Evolutionary conservation across 2,888 invertebrate genomes (phyloP).

Genomic region (Euproctis similis): DNA sequence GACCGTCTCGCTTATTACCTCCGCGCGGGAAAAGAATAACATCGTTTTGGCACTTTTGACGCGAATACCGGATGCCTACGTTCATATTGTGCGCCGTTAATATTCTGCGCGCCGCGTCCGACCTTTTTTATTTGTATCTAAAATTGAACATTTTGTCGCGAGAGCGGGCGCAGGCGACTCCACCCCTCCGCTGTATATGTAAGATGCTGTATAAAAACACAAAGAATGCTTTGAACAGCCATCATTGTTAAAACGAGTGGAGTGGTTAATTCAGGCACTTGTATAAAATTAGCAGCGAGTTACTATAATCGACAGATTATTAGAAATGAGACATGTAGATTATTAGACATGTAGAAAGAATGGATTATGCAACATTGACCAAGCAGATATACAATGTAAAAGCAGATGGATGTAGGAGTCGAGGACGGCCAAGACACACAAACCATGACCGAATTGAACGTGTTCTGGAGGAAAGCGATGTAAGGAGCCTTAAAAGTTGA

Average conservation of each 20-base stretch:
- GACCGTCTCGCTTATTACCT: conserved; percentile 67
- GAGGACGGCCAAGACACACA: no score
- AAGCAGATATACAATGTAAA: no score
- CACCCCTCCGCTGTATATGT: conserved; percentile 55
- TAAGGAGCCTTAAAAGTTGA: no score
- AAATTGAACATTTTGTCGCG: conserved; percentile 75
- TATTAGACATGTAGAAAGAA: no score
- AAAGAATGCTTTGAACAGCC: conserved; percentile 44
- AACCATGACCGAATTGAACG: no score
- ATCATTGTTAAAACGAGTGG: conserved; percentile 53
- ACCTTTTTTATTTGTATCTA: conserved; percentile 77
- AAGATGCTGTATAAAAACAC: conserved; percentile 67
- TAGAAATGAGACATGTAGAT: no score
- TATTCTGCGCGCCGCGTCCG: conserved; percentile 71
- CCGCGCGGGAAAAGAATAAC: conserved; percentile 72
- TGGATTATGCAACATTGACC: no score
- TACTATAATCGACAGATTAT: no score
- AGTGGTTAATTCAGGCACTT: conserved; percentile 41
- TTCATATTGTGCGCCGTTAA: conserved; percentile 74
- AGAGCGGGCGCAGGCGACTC: conserved; percentile 62
- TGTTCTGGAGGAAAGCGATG: no score
- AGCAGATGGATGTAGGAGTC: no score
- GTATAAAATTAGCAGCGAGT: conserved; percentile 29
- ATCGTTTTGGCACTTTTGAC: conserved; percentile 73
- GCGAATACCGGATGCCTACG: conserved; percentile 70